A percentile compares a stretch with the other conserved stretches of the same genome.
Evolutionary conservation across 2,797 vertebrate genomes (phyloP).

Genomic region (Pogonophryne albipinna): DNA sequence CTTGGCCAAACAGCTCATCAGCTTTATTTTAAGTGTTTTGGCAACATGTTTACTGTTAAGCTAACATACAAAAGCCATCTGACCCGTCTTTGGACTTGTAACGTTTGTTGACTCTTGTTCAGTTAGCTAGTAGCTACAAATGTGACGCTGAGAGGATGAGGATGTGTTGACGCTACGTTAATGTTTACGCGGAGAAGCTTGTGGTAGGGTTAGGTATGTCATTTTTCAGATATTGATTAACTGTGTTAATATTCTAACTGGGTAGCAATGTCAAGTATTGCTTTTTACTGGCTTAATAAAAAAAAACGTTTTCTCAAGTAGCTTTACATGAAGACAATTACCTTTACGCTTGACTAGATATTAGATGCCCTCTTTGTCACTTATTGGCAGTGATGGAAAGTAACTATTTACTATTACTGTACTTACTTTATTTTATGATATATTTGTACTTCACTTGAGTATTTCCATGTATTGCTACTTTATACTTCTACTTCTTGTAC

Average conservation of each 20-base stretch:
- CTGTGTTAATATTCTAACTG: no score
- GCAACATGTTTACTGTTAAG: not conserved
- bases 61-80: not conserved
- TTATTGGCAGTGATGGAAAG: not conserved
- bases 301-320: not conserved
- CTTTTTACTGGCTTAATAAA: not conserved
- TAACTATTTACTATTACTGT: no score
- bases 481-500: no score
- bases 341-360: not conserved
- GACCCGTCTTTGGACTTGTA: conserved; percentile 13
- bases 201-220: not conserved
- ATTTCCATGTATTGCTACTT: no score
- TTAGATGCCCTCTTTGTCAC: conserved; percentile 3
- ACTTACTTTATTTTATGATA: no score
- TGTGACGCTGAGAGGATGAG: conserved; percentile 30
- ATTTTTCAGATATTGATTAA: not conserved
- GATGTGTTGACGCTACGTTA: conserved; percentile 39
- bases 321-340: not conserved
- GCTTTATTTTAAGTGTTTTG: not conserved
- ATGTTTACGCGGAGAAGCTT: conserved; percentile 42
- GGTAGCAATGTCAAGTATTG: no score
- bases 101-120: conserved; percentile 55
- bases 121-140: conserved; percentile 39
- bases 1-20: conserved; percentile 14
- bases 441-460: no score